Evolutionary conservation across 2,113 vertebrate species (phyloP).

Genomic region (Upupa epops): DNA sequence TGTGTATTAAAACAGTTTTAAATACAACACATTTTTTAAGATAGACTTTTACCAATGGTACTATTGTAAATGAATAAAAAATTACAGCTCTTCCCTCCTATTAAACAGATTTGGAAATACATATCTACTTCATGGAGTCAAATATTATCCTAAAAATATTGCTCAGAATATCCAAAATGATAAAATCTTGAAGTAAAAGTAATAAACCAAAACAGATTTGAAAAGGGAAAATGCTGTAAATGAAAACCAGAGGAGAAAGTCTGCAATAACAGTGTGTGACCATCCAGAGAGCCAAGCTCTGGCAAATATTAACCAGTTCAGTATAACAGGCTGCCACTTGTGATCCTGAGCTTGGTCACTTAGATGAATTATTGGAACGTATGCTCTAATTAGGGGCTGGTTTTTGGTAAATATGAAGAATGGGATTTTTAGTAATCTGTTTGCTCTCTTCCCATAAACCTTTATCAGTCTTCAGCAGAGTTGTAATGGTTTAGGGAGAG

Average conservation of each 20-base stretch:
- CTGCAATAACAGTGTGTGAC: background rate
- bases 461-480: background rate
- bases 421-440: background rate
- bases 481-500: too few species aligned
- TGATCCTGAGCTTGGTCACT: background rate
- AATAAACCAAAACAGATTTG: background rate
- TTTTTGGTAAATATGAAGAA: background rate
- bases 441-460: background rate
- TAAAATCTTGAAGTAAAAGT: background rate
- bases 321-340: background rate
- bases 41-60: background rate
- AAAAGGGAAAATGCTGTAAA: conserved; percentile 1
- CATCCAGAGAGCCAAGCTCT: background rate
- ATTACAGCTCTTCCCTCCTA: background rate
- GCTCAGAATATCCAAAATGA: conserved; percentile 1
- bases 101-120: background rate
- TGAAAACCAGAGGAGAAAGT: conserved; percentile 11
- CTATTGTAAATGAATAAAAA: background rate
- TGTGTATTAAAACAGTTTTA: background rate
- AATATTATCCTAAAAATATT: background rate
- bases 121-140: background rate
- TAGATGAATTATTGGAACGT: background rate
- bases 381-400: background rate
- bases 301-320: background rate
- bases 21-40: background rate